Conservation (phyloP, 2,888 invertebrate species). For the Miltochrista miniata region DNA sequence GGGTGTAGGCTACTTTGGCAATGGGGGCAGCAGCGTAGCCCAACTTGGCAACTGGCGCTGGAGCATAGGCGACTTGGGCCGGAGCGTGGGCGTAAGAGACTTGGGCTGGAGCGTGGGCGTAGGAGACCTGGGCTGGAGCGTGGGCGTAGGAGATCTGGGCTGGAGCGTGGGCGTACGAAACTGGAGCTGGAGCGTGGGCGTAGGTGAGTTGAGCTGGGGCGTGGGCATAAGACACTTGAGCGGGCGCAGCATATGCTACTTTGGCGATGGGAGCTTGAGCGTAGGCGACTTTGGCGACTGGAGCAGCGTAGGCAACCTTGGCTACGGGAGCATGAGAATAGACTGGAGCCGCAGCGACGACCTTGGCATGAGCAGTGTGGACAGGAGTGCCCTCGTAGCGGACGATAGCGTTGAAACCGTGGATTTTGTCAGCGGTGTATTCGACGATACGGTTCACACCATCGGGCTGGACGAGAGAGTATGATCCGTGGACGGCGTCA, state of each 20-base stretch:
- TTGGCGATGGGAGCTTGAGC: slow-evolving; percentile 42
- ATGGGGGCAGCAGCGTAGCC: slow-evolving; percentile 35
- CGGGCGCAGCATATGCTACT: slow-evolving; percentile 51
- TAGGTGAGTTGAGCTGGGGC: slow-evolving; percentile 34
- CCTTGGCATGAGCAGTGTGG: slow-evolving; percentile 43
- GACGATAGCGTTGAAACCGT: slow-evolving; percentile 76
- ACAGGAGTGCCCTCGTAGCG: slow-evolving; percentile 70
- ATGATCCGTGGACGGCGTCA: slow-evolving; percentile 72
- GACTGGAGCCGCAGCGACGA: slow-evolving; percentile 38
- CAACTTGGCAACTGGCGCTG: slow-evolving; percentile 37
- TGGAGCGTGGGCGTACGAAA: slow-evolving; percentile 30
- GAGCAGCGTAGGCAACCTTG: slow-evolving; percentile 35
- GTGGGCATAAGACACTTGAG: slow-evolving; percentile 53
- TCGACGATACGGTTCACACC: slow-evolving; percentile 75
- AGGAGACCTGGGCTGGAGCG: slow-evolving; percentile 36
- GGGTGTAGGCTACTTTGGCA: slow-evolving; percentile 41
- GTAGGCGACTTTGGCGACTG: slow-evolving; percentile 37
- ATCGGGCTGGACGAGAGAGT: slow-evolving; percentile 77
- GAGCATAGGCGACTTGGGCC: slow-evolving; percentile 41
- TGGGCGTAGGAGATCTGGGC: slow-evolving; percentile 39
- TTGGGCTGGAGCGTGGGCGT: slow-evolving; percentile 41
- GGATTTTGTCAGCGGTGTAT: slow-evolving; percentile 69
- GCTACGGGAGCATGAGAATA: slow-evolving; percentile 53
- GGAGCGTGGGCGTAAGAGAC: slow-evolving; percentile 32
- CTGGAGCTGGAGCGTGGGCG: slow-evolving; percentile 47